phyloP scores from a whole-genome alignment of 2,888 invertebrate genomes.

The Drosophila multiciliata region DNA sequence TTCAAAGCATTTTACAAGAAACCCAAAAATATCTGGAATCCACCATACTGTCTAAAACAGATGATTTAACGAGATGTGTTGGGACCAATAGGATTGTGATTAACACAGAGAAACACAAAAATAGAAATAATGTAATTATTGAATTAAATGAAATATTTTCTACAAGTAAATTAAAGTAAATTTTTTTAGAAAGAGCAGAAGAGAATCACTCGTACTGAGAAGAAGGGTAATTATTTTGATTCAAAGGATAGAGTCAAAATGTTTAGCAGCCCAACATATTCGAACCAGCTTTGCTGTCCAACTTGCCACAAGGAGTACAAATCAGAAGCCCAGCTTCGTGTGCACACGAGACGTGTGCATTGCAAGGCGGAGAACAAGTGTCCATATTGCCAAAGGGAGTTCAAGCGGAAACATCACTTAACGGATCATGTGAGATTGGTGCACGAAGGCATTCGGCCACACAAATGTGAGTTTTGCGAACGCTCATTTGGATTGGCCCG shows the following conservation, averaged over 20 bases:
- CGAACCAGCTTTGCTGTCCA: conserved; percentile 16
- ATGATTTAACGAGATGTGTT: neutral
- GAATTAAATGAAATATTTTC: neutral
- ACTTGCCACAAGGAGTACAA: conserved; percentile 30
- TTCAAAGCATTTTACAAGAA: conserved; percentile 23
- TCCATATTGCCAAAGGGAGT: conserved; percentile 42
- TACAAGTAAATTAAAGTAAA: neutral
- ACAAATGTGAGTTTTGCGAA: conserved; percentile 50
- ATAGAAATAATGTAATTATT: conserved; percentile 9
- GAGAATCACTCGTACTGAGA: neutral
- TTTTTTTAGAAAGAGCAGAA: neutral
- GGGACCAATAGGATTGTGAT: no score
- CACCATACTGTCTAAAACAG: conserved; percentile 16
- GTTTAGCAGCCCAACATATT: neutral
- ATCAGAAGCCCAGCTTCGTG: conserved; percentile 21
- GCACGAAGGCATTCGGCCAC: conserved; percentile 44
- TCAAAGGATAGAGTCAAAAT: neutral
- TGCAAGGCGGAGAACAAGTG: conserved; percentile 31
- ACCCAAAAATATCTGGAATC: conserved; percentile 36
- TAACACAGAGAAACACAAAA: neutral
- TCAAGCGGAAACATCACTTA: conserved; percentile 50
- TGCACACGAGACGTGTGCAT: conserved; percentile 34
- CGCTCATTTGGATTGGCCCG: conserved; percentile 47
- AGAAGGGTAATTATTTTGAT: conserved; percentile 5
- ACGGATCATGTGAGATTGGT: conserved; percentile 48